Base-by-base conservation (phyloP, 1,140 invertebrate species). In the Drosophila triauraria region DNA sequence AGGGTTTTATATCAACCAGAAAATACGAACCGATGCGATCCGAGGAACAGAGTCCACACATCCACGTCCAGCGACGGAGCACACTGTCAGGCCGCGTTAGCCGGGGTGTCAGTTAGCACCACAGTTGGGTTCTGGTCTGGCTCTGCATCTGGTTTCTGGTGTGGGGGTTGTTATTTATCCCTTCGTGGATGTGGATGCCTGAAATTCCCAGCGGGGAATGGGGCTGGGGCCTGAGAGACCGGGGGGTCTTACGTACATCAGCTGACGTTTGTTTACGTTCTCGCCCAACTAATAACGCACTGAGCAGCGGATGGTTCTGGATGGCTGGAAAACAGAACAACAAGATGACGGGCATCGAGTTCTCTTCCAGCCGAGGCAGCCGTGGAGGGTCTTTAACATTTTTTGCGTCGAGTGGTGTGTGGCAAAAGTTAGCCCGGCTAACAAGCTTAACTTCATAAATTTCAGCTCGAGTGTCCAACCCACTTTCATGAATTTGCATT, bases 261-360 rank as follows among this genome's bases (percentile, higher is more conserved):
- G 76, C 84, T 80, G 83, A 74, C 76, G 84, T 74, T 87, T 86
- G 83, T 83, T 88, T 88, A 83, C 78, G 25, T 56, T 80, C 46
- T 59, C 48, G 32, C 30, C 43, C 57, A 70, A 71, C 65, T 56
- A 86, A 82, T 86, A 80, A 82, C 75, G 83, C 79, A 62, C 27
- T 68, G 20, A 54, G 8, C 51, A 12, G 32, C 51, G 17, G 32
- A 23, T 15, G 32, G 62, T 82, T 82, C 82, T 68, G 44, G 72
- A 68, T 68, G 51, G 63, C 35, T 65, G 47, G 30, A 59, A 65
- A 70, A 32, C 51, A 30, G 27, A 54, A 54, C 51, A 54, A 60
- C 62, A 77, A 54, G 50, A 69, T 77, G 47, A 43, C 63, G 43
- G 48, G 56, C 57, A 61, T 50, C 15, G 63, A 50, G 44, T 67